Percentiles rank a stretch among this genome's conserved stretches.
Conservation (phyloP, 2,797 vertebrate genomes). For the Bothrops alternatus region DNA sequence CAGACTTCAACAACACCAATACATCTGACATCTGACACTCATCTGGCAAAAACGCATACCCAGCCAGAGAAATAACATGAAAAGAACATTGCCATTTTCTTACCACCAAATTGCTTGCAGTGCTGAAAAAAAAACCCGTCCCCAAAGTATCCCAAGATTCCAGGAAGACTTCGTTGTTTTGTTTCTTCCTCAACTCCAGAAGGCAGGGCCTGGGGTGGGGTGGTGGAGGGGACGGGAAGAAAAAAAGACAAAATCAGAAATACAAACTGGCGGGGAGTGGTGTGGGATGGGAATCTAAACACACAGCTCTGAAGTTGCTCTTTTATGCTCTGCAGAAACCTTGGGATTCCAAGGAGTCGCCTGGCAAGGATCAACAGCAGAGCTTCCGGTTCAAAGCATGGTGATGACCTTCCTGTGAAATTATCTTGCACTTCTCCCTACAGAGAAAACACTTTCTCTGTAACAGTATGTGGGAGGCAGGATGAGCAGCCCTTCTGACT, state of each 20-base stretch:
- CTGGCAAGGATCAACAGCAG: slow-evolving; percentile 5
- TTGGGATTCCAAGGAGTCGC: slow-evolving; percentile 15
- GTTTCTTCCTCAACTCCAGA: slow-evolving; percentile 13
- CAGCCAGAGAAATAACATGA: not conserved
- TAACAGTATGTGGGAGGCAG: slow-evolving; percentile 22
- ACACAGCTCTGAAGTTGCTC: not conserved
- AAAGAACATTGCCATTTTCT: slow-evolving; percentile 37
- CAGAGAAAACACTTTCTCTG: not conserved
- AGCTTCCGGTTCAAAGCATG: slow-evolving; percentile 52
- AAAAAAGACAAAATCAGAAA: slow-evolving; percentile 10
- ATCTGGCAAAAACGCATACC: too few species aligned
- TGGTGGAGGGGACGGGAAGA: not conserved
- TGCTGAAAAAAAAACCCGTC: not conserved
- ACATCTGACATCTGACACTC: not conserved
- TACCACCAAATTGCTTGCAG: slow-evolving; percentile 49
- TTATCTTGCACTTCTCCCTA: not conserved
- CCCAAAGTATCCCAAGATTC: slow-evolving; percentile 35
- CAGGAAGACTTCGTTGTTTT: slow-evolving; percentile 28
- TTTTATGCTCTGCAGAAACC: not conserved
- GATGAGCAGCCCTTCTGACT: not conserved
- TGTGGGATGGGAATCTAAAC: slow-evolving; percentile 2
- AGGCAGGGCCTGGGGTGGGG: not conserved
- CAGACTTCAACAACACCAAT: not conserved
- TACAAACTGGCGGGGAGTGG: not conserved
- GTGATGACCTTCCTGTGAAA: not conserved